Percentiles rank a stretch among this genome's conserved stretches.
phyloP scores from a whole-genome alignment of 1,140 invertebrate species.

The Andrena cerasifolii region DNA sequence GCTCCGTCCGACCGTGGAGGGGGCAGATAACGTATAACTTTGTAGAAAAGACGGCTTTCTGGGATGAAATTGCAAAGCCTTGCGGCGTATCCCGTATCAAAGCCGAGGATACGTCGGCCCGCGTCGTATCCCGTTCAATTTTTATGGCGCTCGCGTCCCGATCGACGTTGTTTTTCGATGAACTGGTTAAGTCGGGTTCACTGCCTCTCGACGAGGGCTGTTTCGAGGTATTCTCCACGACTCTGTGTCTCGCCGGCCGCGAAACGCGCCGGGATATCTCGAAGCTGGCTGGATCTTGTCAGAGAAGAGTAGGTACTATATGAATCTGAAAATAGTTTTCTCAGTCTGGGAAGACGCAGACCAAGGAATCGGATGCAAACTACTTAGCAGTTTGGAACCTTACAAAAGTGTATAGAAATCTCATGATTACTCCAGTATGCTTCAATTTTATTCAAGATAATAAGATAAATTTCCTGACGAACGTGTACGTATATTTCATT shows the following conservation, averaged over 20 bases:
- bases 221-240: not conserved
- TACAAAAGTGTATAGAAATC: too few relatives aligned
- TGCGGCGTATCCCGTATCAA: slow-evolving; percentile 30
- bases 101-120: slow-evolving; percentile 18
- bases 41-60: slow-evolving; percentile 17
- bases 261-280: too few relatives aligned
- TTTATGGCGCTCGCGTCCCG: slow-evolving; percentile 7
- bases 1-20: slow-evolving; percentile 16
- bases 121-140: slow-evolving; percentile 32
- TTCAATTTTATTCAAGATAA: too few relatives aligned
- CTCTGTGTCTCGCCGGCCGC: not conserved
- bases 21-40: slow-evolving; percentile 46
- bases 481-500: too few relatives aligned
- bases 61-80: slow-evolving; percentile 42
- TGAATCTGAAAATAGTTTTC: too few relatives aligned
- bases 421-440: too few relatives aligned
- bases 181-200: not conserved
- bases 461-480: too few relatives aligned
- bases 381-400: too few relatives aligned
- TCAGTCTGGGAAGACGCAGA: too few relatives aligned
- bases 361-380: too few relatives aligned
- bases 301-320: too few relatives aligned
- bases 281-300: too few relatives aligned
- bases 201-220: not conserved
- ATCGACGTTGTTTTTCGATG: not conserved